phyloP scores from a whole-genome alignment of 2,113 vertebrate genomes.

The Pitta sordida region DNA sequence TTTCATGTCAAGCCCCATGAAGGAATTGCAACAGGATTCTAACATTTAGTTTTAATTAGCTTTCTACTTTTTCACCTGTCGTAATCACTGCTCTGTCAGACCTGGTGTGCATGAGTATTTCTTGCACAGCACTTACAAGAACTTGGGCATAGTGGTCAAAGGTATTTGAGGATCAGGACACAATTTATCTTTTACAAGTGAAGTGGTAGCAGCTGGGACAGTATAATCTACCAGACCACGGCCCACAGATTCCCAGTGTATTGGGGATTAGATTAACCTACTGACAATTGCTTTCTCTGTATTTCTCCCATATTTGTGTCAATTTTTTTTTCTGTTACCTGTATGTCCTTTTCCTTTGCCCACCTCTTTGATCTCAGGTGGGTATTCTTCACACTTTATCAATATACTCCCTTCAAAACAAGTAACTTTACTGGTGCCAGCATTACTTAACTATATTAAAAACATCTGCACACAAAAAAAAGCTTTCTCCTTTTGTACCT shows the following conservation, averaged over 20 bases:
- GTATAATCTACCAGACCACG: not conserved
- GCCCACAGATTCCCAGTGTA: not conserved
- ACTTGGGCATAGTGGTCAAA: not conserved
- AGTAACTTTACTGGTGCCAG: not conserved
- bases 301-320: not conserved
- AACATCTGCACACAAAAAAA: not conserved
- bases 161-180: not conserved
- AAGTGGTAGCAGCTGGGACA: not conserved
- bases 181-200: not conserved
- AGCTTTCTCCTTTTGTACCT: not conserved
- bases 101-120: not conserved
- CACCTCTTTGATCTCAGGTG: not conserved
- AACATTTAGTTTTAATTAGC: not conserved
- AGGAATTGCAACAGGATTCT: not conserved
- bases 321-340: not conserved
- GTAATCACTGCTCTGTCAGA: not conserved
- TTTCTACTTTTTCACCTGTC: not conserved
- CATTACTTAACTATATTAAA: not conserved
- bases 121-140: not conserved
- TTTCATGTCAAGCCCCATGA: not conserved
- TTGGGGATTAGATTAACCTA: not conserved
- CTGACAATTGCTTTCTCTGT: not conserved
- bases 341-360: not conserved
- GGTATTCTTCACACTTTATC: not conserved
- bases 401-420: not conserved